Evolutionary conservation across 2,888 invertebrate species (phyloP).

Genomic region (Standfussiana lucernea): DNA sequence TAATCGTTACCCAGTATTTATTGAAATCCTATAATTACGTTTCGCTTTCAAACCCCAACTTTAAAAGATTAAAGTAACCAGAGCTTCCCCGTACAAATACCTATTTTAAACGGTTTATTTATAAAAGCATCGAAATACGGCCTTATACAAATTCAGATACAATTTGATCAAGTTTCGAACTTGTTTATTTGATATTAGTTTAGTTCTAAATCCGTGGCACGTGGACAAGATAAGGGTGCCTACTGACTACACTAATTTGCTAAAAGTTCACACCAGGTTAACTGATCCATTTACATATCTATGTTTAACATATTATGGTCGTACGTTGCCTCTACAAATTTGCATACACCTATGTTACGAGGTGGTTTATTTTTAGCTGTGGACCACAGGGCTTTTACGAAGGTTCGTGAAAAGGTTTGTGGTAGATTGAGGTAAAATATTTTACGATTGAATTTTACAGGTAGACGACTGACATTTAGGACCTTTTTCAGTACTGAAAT

Average conservation of each 20-base stretch:
- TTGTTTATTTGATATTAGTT: slow-evolving; percentile 14
- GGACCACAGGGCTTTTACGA: slow-evolving; percentile 37
- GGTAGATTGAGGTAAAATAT: slow-evolving; percentile 38
- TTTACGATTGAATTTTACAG: slow-evolving; percentile 39
- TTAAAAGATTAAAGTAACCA: neutral
- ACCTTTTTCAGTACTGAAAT: neutral
- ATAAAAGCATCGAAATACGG: neutral
- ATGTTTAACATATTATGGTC: slow-evolving; percentile 14
- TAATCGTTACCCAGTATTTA: neutral
- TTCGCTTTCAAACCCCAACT: neutral
- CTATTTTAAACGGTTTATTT: neutral
- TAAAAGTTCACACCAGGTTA: slow-evolving; percentile 2
- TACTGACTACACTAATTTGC: slow-evolving; percentile 25
- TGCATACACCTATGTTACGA: slow-evolving; percentile 12
- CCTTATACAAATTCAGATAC: neutral
- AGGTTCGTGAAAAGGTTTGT: slow-evolving; percentile 35
- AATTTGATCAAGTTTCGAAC: slow-evolving; percentile 23
- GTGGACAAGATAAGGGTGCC: neutral
- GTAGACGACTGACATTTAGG: neutral
- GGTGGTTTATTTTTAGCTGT: slow-evolving; percentile 44
- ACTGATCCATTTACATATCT: slow-evolving; percentile 10
- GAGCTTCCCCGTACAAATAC: neutral
- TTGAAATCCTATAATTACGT: neutral
- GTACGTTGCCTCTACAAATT: slow-evolving; percentile 18
- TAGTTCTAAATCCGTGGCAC: slow-evolving; percentile 6